phyloP scores from a whole-genome alignment of 2,888 invertebrate genomes.

The Homarus gammarus region DNA sequence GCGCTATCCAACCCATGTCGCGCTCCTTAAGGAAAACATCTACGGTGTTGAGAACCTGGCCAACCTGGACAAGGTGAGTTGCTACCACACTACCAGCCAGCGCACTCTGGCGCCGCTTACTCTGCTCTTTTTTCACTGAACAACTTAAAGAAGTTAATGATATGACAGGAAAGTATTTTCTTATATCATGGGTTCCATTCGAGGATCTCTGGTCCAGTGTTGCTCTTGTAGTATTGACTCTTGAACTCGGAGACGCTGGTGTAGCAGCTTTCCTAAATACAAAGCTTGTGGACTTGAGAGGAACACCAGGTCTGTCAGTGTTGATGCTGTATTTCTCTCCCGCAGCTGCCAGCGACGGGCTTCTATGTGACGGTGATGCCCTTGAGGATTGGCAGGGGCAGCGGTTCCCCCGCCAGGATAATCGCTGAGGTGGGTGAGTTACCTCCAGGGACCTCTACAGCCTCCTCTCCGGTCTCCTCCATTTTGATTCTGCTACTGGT shows the following conservation, averaged over 20 bases:
- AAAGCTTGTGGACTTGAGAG: too few species aligned
- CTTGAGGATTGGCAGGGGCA: conserved; percentile 64
- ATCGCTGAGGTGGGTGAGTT: conserved; percentile 62
- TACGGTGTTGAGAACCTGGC: conserved; percentile 73
- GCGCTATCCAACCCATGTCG: conserved; percentile 52
- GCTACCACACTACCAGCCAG: too few species aligned
- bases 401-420: conserved; percentile 67
- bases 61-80: conserved; percentile 53
- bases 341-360: conserved; percentile 64
- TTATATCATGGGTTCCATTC: background rate
- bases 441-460: background rate
- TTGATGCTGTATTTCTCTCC: conserved; percentile 80
- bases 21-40: conserved; percentile 52
- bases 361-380: conserved; percentile 68
- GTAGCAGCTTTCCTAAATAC: background rate
- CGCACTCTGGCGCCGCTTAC: too few species aligned
- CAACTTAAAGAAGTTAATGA: too few species aligned
- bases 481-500: background rate
- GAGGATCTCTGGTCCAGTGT: background rate
- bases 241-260: too few species aligned
- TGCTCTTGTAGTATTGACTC: background rate
- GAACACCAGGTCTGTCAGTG: too few species aligned
- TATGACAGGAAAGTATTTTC: background rate
- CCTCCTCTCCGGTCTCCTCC: background rate
- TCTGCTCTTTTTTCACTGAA: too few species aligned